Conservation (phyloP, 2,888 invertebrate genomes). For the Chrysomela aeneicollis region DNA sequence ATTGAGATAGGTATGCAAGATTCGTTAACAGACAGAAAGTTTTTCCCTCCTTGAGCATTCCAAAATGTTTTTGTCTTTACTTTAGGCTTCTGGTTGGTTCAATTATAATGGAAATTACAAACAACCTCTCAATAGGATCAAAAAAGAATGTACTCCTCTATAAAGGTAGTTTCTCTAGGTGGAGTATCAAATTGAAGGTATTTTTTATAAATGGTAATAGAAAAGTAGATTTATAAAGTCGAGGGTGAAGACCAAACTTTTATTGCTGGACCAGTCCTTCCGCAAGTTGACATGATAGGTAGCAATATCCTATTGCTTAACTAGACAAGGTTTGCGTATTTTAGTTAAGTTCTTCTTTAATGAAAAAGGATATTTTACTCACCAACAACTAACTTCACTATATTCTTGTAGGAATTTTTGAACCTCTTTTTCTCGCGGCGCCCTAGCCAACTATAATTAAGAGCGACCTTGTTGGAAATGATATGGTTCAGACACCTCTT, state of each 20-base stretch:
- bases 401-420: slow-evolving; percentile 9
- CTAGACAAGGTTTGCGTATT: too few species aligned
- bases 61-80: too few species aligned
- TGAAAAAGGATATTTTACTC: not conserved
- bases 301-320: too few species aligned
- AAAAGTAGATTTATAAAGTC: too few species aligned
- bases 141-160: slow-evolving; percentile 1
- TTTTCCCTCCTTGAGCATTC: too few species aligned
- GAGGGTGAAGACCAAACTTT: too few species aligned
- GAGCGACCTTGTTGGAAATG: slow-evolving; percentile 9
- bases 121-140: not conserved
- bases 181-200: slow-evolving; percentile 12
- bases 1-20: not conserved
- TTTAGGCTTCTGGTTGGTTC: too few species aligned
- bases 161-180: not conserved
- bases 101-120: too few species aligned
- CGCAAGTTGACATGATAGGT: too few species aligned
- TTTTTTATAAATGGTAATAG: too few species aligned
- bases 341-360: not conserved
- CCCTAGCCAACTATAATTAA: slow-evolving; percentile 15
- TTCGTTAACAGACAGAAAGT: too few species aligned
- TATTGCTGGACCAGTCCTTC: too few species aligned
- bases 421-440: slow-evolving; percentile 8
- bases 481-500: slow-evolving; percentile 14
- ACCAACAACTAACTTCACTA: slow-evolving; percentile 11